These are phyloP conservation scores for Dipodomys ordii DNA, from an alignment of 2,113 vertebrate species.

Conservation along the genomic window DNA sequence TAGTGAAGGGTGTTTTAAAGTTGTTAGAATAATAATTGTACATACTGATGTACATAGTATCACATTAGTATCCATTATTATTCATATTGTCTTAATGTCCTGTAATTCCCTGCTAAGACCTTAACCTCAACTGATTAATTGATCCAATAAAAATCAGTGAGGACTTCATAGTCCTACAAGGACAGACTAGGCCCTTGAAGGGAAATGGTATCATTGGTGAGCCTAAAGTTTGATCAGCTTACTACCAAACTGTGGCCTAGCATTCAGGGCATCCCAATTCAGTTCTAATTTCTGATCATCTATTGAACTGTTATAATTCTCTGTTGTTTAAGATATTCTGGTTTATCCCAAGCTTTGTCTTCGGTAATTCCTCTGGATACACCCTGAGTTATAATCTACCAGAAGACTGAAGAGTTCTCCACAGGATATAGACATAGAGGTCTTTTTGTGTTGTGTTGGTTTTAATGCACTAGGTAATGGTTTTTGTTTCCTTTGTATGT, in stretches of 20 bases:
- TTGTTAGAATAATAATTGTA: neutral
- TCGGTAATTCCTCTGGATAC: neutral
- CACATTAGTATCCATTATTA: neutral
- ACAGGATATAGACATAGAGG: no score
- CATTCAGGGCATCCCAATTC: neutral
- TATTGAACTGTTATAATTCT: neutral
- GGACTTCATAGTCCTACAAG: neutral
- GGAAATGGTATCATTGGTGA: neutral
- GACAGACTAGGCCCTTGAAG: neutral
- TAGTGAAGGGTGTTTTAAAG: neutral
- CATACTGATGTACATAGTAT: neutral
- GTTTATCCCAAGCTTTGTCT: neutral
- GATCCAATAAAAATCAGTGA: neutral
- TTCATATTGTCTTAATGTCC: neutral
- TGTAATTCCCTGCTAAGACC: neutral
- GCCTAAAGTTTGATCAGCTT: neutral
- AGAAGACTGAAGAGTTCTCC: neutral
- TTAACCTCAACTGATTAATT: neutral
- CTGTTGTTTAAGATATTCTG: neutral
- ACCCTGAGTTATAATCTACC: neutral
- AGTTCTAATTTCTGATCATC: neutral
- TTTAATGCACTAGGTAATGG: no score
- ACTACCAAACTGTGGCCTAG: neutral
- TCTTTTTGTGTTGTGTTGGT: no score
- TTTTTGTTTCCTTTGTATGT: no score